Evolutionary conservation across 2,113 vertebrate species (phyloP).

Genomic region (Clupea harengus): DNA sequence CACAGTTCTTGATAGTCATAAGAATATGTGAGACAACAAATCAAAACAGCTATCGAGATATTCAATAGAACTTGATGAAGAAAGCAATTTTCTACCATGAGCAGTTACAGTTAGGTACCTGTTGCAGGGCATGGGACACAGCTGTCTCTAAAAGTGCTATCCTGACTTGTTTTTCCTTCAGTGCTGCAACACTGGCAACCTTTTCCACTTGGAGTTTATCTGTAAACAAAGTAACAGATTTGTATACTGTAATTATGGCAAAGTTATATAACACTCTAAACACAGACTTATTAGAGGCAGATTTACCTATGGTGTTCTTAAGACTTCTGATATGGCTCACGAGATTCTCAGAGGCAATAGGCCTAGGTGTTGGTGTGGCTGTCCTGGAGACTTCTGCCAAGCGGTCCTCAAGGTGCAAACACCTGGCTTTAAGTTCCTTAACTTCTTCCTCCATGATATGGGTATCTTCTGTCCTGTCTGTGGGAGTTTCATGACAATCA

Average conservation of each 20-base stretch:
- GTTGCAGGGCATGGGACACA: constrained; percentile 54
- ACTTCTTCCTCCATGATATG: constrained; percentile 67
- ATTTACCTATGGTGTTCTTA: constrained; percentile 56
- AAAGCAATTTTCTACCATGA: not conserved
- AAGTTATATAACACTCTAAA: not conserved
- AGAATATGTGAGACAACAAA: too few relatives aligned
- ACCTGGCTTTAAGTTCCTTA: constrained; percentile 60
- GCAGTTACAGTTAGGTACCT: constrained; percentile 66
- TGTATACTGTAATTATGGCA: not conserved
- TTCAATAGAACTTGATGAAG: too few relatives aligned
- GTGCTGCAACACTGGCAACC: constrained; percentile 28
- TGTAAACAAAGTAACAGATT: constrained; percentile 45
- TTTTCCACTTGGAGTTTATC: constrained; percentile 50
- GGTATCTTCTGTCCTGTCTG: constrained; percentile 53
- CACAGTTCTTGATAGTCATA: too few relatives aligned
- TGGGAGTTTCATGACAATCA: not conserved
- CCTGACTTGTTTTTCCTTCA: constrained; percentile 58
- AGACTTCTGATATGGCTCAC: constrained; percentile 41
- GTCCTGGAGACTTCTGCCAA: constrained; percentile 42
- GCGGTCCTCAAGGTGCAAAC: constrained; percentile 56
- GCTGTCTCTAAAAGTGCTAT: constrained; percentile 53
- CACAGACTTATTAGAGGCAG: not conserved
- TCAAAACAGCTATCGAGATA: too few relatives aligned
- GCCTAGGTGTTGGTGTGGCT: constrained; percentile 18
- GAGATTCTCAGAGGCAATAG: constrained; percentile 47